phyloP scores from a whole-genome alignment of 1,140 invertebrate species.

The Grapholita molesta region DNA sequence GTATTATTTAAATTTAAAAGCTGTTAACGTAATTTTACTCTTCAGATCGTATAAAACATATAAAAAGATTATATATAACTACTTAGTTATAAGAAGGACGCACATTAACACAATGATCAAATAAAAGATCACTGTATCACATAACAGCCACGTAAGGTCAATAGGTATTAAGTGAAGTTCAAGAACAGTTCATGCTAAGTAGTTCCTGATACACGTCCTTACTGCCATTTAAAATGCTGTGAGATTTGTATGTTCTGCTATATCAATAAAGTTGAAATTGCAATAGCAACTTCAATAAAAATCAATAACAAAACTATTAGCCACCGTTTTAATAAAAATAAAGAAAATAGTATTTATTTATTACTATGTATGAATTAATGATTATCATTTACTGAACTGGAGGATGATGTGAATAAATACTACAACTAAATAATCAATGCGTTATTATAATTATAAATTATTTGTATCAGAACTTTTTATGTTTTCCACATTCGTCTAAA shows the following conservation, averaged over 20 bases:
- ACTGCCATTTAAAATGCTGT: background rate
- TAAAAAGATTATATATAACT: background rate
- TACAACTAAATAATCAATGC: too few relatives aligned
- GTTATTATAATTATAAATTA: background rate
- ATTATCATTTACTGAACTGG: background rate
- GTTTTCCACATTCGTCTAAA: background rate
- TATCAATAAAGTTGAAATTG: background rate
- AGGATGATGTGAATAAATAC: too few relatives aligned
- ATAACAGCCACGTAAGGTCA: background rate
- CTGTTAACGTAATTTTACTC: background rate
- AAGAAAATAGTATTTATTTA: background rate
- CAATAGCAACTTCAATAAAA: background rate
- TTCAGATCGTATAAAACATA: background rate
- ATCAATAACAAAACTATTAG: background rate
- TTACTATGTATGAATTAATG: background rate
- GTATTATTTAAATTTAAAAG: too few relatives aligned
- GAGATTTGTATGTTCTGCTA: background rate
- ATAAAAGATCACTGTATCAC: conserved; percentile 2
- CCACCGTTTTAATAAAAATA: background rate
- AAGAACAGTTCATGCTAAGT: conserved; percentile 1
- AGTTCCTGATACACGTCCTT: conserved; percentile 6
- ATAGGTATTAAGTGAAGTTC: conserved; percentile 1
- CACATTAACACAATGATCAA: background rate
- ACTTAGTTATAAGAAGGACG: background rate
- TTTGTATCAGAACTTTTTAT: background rate